These are phyloP conservation scores for Cheilosia grossa DNA, from an alignment of 2,888 invertebrate genomes.

Conservation along the genomic window DNA sequence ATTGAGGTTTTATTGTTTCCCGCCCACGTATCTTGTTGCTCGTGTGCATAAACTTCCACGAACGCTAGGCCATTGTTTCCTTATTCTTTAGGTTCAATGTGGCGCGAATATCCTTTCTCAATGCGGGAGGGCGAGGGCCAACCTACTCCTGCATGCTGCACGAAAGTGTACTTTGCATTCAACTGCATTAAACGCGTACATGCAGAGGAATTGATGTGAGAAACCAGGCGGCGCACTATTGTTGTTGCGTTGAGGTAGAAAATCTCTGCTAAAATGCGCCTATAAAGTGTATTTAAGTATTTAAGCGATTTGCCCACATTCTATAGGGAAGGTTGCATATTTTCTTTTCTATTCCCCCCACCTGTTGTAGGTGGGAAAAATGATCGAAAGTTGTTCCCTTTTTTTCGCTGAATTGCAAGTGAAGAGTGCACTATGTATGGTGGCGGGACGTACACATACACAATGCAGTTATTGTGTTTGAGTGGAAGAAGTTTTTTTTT, in stretches of 20 bases:
- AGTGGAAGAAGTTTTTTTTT: neutral
- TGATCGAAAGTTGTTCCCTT: slow-evolving; percentile 47
- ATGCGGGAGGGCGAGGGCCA: neutral
- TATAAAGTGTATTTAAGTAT: slow-evolving; percentile 52
- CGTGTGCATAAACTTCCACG: neutral
- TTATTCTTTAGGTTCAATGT: slow-evolving; percentile 15
- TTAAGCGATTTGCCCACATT: slow-evolving; percentile 16
- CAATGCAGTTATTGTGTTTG: slow-evolving; percentile 37
- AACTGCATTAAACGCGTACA: slow-evolving; percentile 54
- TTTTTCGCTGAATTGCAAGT: slow-evolving; percentile 1
- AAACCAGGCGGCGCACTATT: neutral
- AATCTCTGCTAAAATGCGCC: slow-evolving; percentile 45
- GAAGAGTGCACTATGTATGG: slow-evolving; percentile 4
- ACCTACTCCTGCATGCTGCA: neutral
- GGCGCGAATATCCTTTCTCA: slow-evolving; percentile 6
- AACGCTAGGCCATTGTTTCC: slow-evolving; percentile 20
- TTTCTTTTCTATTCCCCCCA: neutral
- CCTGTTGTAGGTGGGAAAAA: slow-evolving; percentile 12
- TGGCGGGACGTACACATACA: slow-evolving; percentile 12
- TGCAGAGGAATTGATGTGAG: slow-evolving; percentile 50
- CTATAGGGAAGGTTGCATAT: neutral
- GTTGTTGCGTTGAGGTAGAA: slow-evolving; percentile 22
- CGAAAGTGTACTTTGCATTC: slow-evolving; percentile 32
- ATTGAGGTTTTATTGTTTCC: slow-evolving; percentile 39
- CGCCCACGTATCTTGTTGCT: neutral